Evolutionary conservation across 1,140 invertebrate genomes (phyloP), one percentile per base, ranked within the genome.

Genomic region (Paraescarpia echinospica): DNA sequence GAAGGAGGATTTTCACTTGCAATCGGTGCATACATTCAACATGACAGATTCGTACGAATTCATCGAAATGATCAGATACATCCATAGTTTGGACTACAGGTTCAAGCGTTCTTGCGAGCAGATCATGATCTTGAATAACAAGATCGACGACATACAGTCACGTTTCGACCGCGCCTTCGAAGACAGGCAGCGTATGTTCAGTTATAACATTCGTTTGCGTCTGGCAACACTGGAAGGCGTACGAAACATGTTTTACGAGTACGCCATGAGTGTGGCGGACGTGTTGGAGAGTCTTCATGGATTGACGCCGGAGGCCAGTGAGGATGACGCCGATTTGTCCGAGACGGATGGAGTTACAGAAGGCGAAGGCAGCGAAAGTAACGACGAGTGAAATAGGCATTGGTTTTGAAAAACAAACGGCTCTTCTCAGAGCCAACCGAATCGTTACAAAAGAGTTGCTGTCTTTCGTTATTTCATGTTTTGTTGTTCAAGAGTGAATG

Each of bases 241-340:
- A 2, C 91, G 95, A 51, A 95, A 95, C 92, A 95, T 95, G 95
- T 95, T 94, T 90, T 94, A 95, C 89, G 94, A 95, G 92, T 95
- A 94, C 91, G 95, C 95, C 33, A 92, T 93, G 22, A 94, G 93
- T 51, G 94, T 94, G 92, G 95, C 94, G 1, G 94, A 95, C 89
- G 93, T 94, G 88, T 94, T 95, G 51, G 93, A 94, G 14, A 92
- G 94, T 22, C 90, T 95, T 35, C 93, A 89, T n/a, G 89, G 33
- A 27, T 14, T 34, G 34, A 9, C 35, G n/a, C 14, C 22, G 22
- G 59, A 22, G 27, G 59, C 59, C 0, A 18, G 0, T 27, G 8
- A 77, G 14, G n/a, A n/a, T n/a, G n/a, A n/a, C n/a, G n/a, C n/a
- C n/a, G n/a, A n/a, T n/a, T n/a, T n/a, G n/a, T n/a, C n/a, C n/a